phyloP scores from a whole-genome alignment of 2,113 vertebrate species.

The Talpa occidentalis region DNA sequence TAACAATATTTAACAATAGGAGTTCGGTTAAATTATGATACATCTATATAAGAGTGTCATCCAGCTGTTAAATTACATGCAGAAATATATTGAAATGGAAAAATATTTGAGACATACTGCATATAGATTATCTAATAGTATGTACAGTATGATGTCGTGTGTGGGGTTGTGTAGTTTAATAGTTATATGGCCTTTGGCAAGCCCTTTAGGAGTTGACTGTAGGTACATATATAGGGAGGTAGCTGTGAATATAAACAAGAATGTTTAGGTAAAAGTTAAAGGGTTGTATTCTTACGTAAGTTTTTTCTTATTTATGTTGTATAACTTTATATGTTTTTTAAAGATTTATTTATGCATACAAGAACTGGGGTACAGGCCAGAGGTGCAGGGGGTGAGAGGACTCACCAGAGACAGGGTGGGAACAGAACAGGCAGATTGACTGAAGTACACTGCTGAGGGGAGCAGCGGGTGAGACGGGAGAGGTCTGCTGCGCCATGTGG shows the following conservation, averaged over 20 bases:
- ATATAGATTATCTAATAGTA: neutral
- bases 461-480: too few species aligned
- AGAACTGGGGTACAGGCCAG: too few species aligned
- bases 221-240: neutral
- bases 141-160: neutral
- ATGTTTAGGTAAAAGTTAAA: neutral
- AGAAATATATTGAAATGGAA: slow-evolving; percentile 17
- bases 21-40: neutral
- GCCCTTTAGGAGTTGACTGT: neutral
- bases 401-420: too few species aligned
- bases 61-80: neutral
- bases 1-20: neutral
- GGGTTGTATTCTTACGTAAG: neutral
- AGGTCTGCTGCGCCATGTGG: too few species aligned
- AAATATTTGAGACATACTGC: neutral
- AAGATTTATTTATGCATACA: too few species aligned
- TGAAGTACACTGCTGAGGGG: too few species aligned
- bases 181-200: too few species aligned
- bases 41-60: neutral
- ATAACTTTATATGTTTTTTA: too few species aligned
- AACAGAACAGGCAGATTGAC: too few species aligned
- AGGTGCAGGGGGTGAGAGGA: too few species aligned
- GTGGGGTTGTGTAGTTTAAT: neutral
- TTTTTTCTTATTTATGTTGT: neutral
- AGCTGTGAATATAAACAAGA: neutral